These are phyloP conservation scores for Acleris holmiana DNA, from an alignment of 2,888 invertebrate species.

Conservation along the genomic window DNA sequence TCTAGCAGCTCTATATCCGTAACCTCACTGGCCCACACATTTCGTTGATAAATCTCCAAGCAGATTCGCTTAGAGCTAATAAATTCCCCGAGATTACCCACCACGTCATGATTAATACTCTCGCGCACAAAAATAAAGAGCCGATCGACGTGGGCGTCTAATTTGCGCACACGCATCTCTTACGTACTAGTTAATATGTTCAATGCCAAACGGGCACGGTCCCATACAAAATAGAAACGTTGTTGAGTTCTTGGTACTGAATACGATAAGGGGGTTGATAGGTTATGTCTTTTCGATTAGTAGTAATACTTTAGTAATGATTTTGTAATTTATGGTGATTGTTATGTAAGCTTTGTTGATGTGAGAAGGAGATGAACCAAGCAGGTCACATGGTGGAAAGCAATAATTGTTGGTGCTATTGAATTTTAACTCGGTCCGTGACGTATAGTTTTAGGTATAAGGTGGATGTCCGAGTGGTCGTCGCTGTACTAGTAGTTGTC, in stretches of 20 bases:
- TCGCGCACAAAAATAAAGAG: constrained; percentile 75
- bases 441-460: too few relatives aligned
- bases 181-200: constrained; percentile 62
- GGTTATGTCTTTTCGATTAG: constrained; percentile 48
- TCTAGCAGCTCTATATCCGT: constrained; percentile 32
- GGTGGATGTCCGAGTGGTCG: too few relatives aligned
- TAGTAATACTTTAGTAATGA: constrained; percentile 38
- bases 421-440: too few relatives aligned
- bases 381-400: too few relatives aligned
- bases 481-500: too few relatives aligned
- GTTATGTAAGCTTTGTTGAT: too few relatives aligned
- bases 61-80: constrained; percentile 83
- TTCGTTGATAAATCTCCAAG: constrained; percentile 78
- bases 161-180: constrained; percentile 76
- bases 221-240: too few relatives aligned
- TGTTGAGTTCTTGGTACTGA: too few relatives aligned
- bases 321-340: too few relatives aligned
- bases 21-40: constrained; percentile 72
- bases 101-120: constrained; percentile 77
- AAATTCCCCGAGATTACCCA: constrained; percentile 81
- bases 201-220: not conserved
- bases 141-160: constrained; percentile 82
- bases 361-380: too few relatives aligned
- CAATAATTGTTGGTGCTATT: too few relatives aligned
- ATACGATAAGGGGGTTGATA: too few relatives aligned